phyloP scores from a whole-genome alignment of 2,888 invertebrate genomes.

The Chydorus sphaericus region DNA sequence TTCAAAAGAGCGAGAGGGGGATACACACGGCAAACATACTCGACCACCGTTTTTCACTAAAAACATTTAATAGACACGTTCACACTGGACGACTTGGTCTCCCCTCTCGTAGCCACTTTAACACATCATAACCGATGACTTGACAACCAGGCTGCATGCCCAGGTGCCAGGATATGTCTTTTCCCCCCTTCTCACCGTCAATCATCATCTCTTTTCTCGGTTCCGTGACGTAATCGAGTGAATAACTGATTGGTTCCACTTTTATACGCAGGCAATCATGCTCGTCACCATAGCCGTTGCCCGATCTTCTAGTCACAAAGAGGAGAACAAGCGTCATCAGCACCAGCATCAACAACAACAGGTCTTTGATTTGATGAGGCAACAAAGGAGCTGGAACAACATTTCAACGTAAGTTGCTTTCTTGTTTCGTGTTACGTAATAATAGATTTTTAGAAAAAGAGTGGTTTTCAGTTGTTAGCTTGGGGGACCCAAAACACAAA shows the following conservation, averaged over 20 bases:
- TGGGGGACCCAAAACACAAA: too few relatives aligned
- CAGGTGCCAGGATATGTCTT: too few relatives aligned
- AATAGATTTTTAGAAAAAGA: too few relatives aligned
- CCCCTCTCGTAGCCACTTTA: background rate
- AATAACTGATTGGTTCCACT: background rate
- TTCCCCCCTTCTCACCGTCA: background rate
- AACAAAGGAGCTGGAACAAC: conserved; percentile 1
- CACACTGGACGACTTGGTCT: too few relatives aligned
- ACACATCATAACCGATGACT: background rate
- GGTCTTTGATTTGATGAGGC: background rate
- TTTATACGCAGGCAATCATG: background rate
- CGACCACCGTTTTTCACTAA: too few relatives aligned
- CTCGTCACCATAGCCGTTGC: conserved; percentile 3
- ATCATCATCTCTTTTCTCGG: background rate
- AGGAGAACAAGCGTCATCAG: background rate
- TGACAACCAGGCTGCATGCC: background rate
- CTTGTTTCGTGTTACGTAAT: too few relatives aligned
- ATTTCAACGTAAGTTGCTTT: background rate
- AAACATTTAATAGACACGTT: too few relatives aligned
- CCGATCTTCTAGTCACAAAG: background rate
- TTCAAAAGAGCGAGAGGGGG: too few relatives aligned
- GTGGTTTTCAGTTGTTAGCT: too few relatives aligned
- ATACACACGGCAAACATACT: too few relatives aligned
- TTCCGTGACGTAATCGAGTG: background rate
- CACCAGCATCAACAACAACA: background rate